phyloP scores from a whole-genome alignment of 2,113 vertebrate species.

The Anser brachyrhynchus region DNA sequence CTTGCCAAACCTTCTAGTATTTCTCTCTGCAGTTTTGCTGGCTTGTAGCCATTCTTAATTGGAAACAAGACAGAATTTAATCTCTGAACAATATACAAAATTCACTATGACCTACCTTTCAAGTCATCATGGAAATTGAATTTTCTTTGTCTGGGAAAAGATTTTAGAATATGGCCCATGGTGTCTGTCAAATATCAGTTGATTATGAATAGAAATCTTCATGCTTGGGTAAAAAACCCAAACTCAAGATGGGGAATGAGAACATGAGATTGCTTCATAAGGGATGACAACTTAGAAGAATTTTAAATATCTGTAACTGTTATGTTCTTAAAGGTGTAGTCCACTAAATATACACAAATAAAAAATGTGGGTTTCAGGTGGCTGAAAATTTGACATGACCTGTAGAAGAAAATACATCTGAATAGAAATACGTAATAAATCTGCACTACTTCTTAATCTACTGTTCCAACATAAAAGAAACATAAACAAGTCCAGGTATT shows the following conservation, averaged over 20 bases:
- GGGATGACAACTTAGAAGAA: background rate
- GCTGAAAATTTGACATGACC: background rate
- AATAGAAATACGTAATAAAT: background rate
- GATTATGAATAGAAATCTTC: background rate
- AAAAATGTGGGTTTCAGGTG: background rate
- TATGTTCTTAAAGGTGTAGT: background rate
- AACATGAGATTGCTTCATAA: background rate
- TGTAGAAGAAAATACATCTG: background rate
- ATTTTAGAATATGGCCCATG: rapidly evolving
- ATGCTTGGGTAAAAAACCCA: background rate
- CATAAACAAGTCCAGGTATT: background rate
- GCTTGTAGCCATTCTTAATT: background rate
- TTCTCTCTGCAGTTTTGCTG: background rate
- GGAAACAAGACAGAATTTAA: background rate
- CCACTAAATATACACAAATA: background rate
- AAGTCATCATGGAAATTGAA: background rate
- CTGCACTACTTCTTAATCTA: background rate
- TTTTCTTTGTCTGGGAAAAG: background rate
- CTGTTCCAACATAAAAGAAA: background rate
- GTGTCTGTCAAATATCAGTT: background rate
- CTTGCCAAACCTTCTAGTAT: background rate
- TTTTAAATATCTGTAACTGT: background rate
- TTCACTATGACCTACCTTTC: background rate
- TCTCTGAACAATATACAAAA: background rate
- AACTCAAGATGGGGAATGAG: background rate